phyloP scores from a whole-genome alignment of 2,113 vertebrate genomes.

The Saguinus midas region DNA sequence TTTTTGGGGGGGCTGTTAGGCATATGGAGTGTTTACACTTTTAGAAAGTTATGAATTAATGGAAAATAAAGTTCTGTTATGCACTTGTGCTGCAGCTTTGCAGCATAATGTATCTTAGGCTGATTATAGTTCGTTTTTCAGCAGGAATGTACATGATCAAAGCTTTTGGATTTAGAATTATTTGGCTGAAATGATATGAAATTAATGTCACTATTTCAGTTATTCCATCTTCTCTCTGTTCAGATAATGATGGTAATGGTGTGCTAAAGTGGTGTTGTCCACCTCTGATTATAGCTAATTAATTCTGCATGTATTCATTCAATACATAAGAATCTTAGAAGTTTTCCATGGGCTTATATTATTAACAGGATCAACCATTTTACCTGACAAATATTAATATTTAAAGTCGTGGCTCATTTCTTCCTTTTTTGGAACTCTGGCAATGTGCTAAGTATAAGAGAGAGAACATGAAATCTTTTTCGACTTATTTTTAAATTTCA shows the following conservation, averaged over 20 bases:
- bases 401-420: background rate
- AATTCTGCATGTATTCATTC: constrained; percentile 40
- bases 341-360: constrained; percentile 35
- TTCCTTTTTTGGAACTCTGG: background rate
- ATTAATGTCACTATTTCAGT: constrained; percentile 69
- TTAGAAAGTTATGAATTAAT: constrained; percentile 75
- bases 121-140: constrained; percentile 74
- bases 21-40: constrained; percentile 79
- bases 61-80: constrained; percentile 75
- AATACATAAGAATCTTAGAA: constrained; percentile 25
- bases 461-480: background rate
- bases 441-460: background rate
- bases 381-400: constrained; percentile 32
- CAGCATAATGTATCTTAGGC: constrained; percentile 66
- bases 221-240: constrained; percentile 56
- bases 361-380: background rate
- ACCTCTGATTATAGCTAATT: constrained; percentile 43
- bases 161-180: constrained; percentile 70
- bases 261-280: constrained; percentile 31
- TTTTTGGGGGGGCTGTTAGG: constrained; percentile 76
- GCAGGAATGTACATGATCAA: constrained; percentile 73
- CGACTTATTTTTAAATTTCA: constrained; percentile 31
- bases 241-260: constrained; percentile 61
- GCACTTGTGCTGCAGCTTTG: constrained; percentile 49
- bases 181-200: constrained; percentile 73